These are phyloP conservation scores for Acutogordius australiensis DNA, from an alignment of 2,888 invertebrate genomes.

Conservation along the genomic window DNA sequence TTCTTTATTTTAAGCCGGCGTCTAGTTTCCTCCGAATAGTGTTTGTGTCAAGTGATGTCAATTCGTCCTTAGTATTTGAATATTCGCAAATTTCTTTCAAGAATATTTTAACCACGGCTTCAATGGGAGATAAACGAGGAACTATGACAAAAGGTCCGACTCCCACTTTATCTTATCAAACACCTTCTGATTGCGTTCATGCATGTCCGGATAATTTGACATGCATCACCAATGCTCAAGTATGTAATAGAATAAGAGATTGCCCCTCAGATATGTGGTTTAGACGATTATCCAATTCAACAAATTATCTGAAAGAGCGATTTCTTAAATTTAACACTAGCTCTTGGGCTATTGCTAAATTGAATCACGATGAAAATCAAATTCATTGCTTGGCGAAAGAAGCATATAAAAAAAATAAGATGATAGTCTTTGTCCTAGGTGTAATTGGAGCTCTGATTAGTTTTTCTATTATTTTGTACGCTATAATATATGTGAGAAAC, in stretches of 20 bases:
- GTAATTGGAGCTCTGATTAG: too few species aligned
- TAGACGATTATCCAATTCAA: not conserved
- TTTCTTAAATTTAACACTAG: too few species aligned
- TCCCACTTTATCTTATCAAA: not conserved
- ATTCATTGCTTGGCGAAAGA: too few species aligned
- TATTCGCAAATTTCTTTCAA: not conserved
- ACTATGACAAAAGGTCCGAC: too few species aligned
- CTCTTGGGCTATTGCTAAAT: too few species aligned
- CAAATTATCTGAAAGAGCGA: too few species aligned
- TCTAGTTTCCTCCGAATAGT: not conserved
- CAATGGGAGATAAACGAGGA: not conserved
- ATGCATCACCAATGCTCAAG: not conserved
- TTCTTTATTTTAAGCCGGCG: not conserved
- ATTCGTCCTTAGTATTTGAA: not conserved
- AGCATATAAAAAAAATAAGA: too few species aligned
- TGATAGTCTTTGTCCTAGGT: too few species aligned
- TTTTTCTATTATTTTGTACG: too few species aligned
- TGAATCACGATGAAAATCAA: too few species aligned
- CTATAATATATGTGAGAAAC: too few species aligned
- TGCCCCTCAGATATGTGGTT: not conserved
- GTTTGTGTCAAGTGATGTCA: not conserved
- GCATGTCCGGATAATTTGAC: not conserved
- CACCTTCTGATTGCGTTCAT: not conserved
- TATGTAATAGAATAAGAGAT: not conserved
- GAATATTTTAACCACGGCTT: not conserved